Evolutionary conservation across 2,797 vertebrate genomes (phyloP).

Genomic region (Darevskia nairensis): DNA sequence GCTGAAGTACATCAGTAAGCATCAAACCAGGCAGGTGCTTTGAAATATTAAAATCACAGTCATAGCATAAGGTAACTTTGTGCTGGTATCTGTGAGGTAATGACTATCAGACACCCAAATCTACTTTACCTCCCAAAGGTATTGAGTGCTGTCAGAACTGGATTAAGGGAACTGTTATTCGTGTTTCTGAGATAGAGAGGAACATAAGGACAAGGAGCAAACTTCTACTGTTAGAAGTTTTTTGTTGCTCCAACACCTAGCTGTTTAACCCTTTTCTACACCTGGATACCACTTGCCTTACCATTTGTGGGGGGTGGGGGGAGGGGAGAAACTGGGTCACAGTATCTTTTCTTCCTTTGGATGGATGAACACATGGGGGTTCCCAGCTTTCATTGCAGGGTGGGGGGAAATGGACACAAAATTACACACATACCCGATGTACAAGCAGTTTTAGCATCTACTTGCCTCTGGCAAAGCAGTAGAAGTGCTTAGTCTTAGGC

Average conservation of each 20-base stretch:
- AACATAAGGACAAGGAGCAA: background rate
- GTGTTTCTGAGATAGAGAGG: background rate
- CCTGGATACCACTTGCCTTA: background rate
- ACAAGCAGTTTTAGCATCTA: background rate
- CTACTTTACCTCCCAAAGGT: background rate
- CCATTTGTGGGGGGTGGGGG: background rate
- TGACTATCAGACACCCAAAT: slow-evolving; percentile 2
- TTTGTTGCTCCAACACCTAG: background rate
- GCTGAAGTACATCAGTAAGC: slow-evolving; percentile 1
- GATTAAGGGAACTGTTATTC: background rate
- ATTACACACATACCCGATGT: background rate
- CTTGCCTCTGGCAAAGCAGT: background rate
- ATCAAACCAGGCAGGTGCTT: slow-evolving; percentile 1
- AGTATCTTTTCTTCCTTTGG: background rate
- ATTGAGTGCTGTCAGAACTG: background rate
- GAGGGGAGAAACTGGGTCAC: background rate
- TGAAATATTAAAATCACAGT: slow-evolving; percentile 27
- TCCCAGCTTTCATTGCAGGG: background rate
- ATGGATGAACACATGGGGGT: background rate
- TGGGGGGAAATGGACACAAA: background rate
- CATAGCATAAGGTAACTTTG: background rate
- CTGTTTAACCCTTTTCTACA: background rate
- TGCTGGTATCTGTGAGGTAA: background rate
- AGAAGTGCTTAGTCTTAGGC: background rate
- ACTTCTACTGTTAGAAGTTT: background rate